These are phyloP conservation scores for Brachionichthys hirsutus DNA, from an alignment of 2,113 vertebrate genomes.

Conservation along the genomic window DNA sequence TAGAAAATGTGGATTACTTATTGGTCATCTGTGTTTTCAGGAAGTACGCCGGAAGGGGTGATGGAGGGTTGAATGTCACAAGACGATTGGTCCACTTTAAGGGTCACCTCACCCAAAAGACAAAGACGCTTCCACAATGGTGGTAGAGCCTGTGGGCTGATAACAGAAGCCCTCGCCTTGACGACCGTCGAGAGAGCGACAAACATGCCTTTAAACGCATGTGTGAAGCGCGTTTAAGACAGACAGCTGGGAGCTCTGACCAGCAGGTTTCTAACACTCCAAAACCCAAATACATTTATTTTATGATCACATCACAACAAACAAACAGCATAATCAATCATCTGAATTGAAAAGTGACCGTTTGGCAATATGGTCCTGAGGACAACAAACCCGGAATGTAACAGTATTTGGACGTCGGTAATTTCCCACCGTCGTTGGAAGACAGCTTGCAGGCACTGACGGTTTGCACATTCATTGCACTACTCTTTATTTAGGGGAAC, in stretches of 20 bases:
- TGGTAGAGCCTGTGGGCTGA: too few species aligned
- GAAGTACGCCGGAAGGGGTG: neutral
- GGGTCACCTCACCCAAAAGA: constrained; percentile 1
- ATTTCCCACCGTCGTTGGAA: constrained; percentile 41
- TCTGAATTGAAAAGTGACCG: too few species aligned
- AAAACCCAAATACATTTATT: too few species aligned
- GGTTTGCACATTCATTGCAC: constrained; percentile 62
- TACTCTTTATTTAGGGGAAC: constrained; percentile 53
- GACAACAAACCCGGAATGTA: constrained; percentile 14
- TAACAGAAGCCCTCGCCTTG: too few species aligned
- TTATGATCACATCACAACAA: too few species aligned
- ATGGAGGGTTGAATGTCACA: neutral
- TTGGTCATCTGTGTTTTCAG: constrained; percentile 3
- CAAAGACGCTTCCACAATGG: neutral
- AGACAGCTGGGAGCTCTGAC: too few species aligned
- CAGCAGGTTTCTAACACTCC: too few species aligned
- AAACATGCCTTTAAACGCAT: too few species aligned
- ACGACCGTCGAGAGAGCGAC: too few species aligned
- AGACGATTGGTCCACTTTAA: neutral
- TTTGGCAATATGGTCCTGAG: too few species aligned
- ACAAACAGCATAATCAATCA: too few species aligned
- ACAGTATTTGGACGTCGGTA: constrained; percentile 15
- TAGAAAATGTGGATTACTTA: neutral
- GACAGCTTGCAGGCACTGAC: constrained; percentile 65
- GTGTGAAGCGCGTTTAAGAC: too few species aligned